Evolutionary conservation across 2,113 vertebrate species (phyloP).

Genomic region (Macquaria ambigua): DNA sequence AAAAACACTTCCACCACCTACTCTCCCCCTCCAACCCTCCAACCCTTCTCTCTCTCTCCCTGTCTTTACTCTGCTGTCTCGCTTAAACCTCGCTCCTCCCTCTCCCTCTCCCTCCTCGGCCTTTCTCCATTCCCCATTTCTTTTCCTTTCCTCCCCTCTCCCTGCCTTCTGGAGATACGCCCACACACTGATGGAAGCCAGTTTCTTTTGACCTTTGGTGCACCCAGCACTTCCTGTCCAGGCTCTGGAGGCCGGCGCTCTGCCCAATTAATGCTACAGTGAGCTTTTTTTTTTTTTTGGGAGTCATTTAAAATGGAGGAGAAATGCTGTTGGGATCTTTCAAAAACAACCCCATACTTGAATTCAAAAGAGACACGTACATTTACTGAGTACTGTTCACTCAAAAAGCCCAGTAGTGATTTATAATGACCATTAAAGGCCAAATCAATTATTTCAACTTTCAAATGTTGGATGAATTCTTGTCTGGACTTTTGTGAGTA

Average conservation of each 20-base stretch:
- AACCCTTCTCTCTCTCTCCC: neutral
- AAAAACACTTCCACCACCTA: constrained; percentile 57
- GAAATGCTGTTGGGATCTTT: constrained; percentile 11
- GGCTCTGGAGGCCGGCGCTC: constrained; percentile 49
- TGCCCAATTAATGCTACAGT: constrained; percentile 47
- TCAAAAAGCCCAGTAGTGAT: neutral
- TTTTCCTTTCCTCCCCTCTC: constrained; percentile 21
- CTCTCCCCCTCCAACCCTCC: neutral
- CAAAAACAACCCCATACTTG: neutral
- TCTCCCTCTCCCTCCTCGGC: constrained; percentile 22
- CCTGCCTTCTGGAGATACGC: constrained; percentile 51
- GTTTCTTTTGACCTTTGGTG: constrained; percentile 70
- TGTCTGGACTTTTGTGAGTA: neutral
- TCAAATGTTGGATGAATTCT: neutral
- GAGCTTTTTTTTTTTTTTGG: neutral
- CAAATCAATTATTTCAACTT: neutral
- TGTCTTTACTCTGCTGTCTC: constrained; percentile 42
- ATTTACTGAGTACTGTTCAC: neutral
- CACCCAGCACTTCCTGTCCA: constrained; percentile 68
- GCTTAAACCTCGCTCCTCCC: constrained; percentile 38
- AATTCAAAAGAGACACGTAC: neutral
- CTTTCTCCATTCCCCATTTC: constrained; percentile 24
- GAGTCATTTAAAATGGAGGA: constrained; percentile 18
- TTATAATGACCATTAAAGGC: neutral
- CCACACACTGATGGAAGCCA: constrained; percentile 50